These are phyloP conservation scores for Malurus elegans DNA, from an alignment of 2,113 vertebrate species.

Conservation along the genomic window DNA sequence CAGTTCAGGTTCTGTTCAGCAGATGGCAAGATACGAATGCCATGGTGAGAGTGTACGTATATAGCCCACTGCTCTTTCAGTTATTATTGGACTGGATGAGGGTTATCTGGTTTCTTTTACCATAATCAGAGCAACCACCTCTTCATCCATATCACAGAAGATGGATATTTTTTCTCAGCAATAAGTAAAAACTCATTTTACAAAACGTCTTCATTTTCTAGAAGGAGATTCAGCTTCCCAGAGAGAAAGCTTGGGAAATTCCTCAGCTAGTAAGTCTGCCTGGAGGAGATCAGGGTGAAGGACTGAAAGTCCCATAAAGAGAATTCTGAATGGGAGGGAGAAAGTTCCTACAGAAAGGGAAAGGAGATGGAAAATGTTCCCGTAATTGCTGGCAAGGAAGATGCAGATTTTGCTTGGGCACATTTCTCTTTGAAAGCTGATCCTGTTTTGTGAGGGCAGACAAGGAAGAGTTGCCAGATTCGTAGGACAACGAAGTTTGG, in stretches of 20 bases:
- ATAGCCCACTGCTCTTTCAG: not conserved
- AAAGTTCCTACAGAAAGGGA: slow-evolving; percentile 10
- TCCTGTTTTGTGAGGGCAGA: slow-evolving; percentile 56
- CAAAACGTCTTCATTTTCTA: not conserved
- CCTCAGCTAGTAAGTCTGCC: not conserved
- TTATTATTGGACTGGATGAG: not conserved
- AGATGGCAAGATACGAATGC: not conserved
- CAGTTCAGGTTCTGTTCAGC: slow-evolving; percentile 11
- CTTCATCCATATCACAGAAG: not conserved
- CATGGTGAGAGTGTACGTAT: not conserved
- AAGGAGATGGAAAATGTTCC: slow-evolving; percentile 46
- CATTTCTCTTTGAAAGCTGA: slow-evolving; percentile 58
- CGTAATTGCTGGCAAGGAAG: slow-evolving; percentile 23
- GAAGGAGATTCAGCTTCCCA: not conserved
- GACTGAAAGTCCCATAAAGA: not conserved
- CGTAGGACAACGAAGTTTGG: slow-evolving; percentile 49
- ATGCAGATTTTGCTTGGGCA: slow-evolving; percentile 43
- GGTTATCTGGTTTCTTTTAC: not conserved
- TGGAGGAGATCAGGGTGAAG: not conserved
- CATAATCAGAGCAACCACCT: not conserved
- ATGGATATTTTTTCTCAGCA: not conserved
- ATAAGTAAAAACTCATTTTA: not conserved
- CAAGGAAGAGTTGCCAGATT: slow-evolving; percentile 50
- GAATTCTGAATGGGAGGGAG: not conserved
- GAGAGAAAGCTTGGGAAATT: slow-evolving; percentile 5